Evolutionary conservation across 1,140 invertebrate genomes (phyloP).

Genomic region (Zaprionus inermis): DNA sequence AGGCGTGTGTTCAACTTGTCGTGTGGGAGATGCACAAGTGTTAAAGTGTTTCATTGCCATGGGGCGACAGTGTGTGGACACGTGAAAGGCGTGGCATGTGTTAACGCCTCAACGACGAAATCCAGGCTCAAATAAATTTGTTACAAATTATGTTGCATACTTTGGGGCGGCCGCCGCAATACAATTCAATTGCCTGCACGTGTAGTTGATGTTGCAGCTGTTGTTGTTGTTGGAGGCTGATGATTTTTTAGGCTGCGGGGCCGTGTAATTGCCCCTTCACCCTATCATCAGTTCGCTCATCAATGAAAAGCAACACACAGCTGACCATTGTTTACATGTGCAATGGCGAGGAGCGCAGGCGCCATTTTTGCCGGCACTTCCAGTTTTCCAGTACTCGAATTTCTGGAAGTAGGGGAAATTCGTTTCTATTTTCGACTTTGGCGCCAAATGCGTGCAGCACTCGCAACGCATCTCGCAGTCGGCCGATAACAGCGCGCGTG

Average conservation of each 20-base stretch:
- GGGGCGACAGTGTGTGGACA: slow-evolving; percentile 54
- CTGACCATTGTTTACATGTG: slow-evolving; percentile 66
- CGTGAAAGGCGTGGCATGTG: slow-evolving; percentile 63
- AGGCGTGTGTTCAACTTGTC: slow-evolving; percentile 5
- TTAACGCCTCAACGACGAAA: background rate
- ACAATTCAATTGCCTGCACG: slow-evolving; percentile 21
- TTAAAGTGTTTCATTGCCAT: slow-evolving; percentile 35
- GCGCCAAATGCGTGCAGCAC: slow-evolving; percentile 52
- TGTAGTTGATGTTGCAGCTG: background rate
- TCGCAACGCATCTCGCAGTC: slow-evolving; percentile 39
- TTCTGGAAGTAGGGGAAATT: slow-evolving; percentile 63
- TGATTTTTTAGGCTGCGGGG: slow-evolving; percentile 20
- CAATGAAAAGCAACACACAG: slow-evolving; percentile 56
- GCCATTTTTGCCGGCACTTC: slow-evolving; percentile 55
- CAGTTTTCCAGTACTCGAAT: slow-evolving; percentile 53
- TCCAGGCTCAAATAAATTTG: background rate
- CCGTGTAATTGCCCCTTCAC: background rate
- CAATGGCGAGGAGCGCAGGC: slow-evolving; percentile 45
- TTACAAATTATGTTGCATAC: slow-evolving; percentile 18
- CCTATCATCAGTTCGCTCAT: slow-evolving; percentile 20
- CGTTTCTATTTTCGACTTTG: slow-evolving; percentile 43
- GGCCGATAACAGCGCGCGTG: slow-evolving; percentile 54
- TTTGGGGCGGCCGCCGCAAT: slow-evolving; percentile 8
- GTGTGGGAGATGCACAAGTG: slow-evolving; percentile 28
- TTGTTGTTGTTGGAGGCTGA: background rate